These are phyloP conservation scores for Nylanderia fulva DNA, from an alignment of 1,140 invertebrate genomes.

Conservation along the genomic window DNA sequence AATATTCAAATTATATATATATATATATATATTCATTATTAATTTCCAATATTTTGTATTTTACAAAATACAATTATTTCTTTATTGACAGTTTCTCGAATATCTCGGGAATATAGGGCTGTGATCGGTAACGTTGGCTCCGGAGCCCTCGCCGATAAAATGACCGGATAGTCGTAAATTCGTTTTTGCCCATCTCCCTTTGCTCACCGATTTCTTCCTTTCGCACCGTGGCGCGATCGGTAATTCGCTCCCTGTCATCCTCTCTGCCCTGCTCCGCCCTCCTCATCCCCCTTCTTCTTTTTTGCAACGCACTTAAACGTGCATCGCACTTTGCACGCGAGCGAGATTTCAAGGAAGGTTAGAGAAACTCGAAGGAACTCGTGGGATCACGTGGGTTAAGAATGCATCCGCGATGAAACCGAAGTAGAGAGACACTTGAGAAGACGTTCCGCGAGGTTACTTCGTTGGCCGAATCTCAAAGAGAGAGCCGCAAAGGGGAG, in stretches of 20 bases:
- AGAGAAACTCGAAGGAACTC: neutral
- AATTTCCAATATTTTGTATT: neutral
- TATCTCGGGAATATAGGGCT: neutral
- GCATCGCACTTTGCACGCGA: slow-evolving; percentile 68
- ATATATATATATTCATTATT: neutral
- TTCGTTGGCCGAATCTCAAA: neutral
- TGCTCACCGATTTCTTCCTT: slow-evolving; percentile 50
- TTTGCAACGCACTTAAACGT: slow-evolving; percentile 63
- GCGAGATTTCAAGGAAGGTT: slow-evolving; percentile 51
- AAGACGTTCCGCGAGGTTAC: slow-evolving; percentile 19
- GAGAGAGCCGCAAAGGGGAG: neutral
- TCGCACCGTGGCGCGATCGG: slow-evolving; percentile 64
- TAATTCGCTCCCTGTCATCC: slow-evolving; percentile 61
- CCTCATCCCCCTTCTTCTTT: neutral
- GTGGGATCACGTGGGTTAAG: slow-evolving; percentile 1
- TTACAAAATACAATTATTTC: neutral
- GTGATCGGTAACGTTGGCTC: neutral
- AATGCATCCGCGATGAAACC: slow-evolving; percentile 56
- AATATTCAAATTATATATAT: slow-evolving; percentile 18
- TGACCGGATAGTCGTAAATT: slow-evolving; percentile 72
- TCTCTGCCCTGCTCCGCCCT: neutral
- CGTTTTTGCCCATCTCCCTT: slow-evolving; percentile 64
- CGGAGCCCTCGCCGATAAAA: slow-evolving; percentile 58
- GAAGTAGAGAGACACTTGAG: slow-evolving; percentile 48
- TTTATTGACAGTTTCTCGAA: slow-evolving; percentile 36